These are phyloP conservation scores for Ichneumoninae sp. DNA, from an alignment of 2,888 invertebrate genomes.

Conservation along the genomic window DNA sequence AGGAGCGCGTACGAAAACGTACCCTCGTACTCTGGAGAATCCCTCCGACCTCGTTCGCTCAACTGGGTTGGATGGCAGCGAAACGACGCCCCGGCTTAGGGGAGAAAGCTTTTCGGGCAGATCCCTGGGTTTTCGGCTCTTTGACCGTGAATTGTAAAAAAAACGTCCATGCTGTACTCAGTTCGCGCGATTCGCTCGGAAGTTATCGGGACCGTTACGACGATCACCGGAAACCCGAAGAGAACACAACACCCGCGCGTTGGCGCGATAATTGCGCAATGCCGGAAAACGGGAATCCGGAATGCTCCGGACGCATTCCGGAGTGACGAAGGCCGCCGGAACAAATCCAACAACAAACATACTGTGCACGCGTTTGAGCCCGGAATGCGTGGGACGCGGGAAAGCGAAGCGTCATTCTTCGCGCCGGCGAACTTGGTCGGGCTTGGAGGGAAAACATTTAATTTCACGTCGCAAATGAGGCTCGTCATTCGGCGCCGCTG, in stretches of 20 bases:
- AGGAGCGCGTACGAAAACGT: background rate
- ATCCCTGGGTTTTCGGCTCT: background rate
- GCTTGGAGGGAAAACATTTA: background rate
- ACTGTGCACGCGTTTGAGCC: background rate
- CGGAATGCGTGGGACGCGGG: slow-evolving; percentile 1
- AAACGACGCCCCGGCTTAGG: background rate
- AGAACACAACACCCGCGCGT: background rate
- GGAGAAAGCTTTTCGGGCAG: background rate
- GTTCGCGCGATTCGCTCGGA: background rate
- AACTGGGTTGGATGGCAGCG: background rate
- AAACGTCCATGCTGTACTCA: background rate
- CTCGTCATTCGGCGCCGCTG: background rate
- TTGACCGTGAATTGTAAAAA: background rate
- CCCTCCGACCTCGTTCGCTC: background rate
- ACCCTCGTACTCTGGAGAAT: background rate
- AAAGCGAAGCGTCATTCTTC: background rate
- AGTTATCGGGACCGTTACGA: background rate
- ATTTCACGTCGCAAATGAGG: background rate
- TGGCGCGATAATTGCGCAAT: slow-evolving; percentile 10
- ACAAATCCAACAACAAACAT: slow-evolving; percentile 5
- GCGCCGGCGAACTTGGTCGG: background rate
- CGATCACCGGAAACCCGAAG: slow-evolving; percentile 5
- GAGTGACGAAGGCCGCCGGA: slow-evolving; percentile 18
- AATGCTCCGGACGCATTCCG: slow-evolving; percentile 1
- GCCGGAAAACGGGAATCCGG: background rate